phyloP scores from a whole-genome alignment of 2,113 vertebrate species.

The Ginglymostoma cirratum region DNA sequence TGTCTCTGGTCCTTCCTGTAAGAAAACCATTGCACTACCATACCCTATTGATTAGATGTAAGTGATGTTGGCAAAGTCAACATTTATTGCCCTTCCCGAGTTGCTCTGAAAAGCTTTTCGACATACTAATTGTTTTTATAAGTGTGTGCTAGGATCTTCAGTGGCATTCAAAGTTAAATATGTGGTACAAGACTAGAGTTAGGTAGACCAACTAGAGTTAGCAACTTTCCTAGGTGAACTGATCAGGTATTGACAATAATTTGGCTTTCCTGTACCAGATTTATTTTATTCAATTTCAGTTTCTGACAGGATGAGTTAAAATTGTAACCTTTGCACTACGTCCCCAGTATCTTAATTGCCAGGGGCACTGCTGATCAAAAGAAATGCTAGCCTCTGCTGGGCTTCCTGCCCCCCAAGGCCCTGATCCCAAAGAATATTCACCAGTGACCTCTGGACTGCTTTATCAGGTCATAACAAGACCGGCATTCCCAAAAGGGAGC shows the following conservation, averaged over 20 bases:
- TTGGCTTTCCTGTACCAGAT: not conserved
- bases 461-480: no score
- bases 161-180: not conserved
- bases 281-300: not conserved
- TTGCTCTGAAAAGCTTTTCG: not conserved
- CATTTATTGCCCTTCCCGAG: not conserved
- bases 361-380: no score
- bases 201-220: not conserved
- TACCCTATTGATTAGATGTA: not conserved
- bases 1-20: not conserved
- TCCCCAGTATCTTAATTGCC: not conserved
- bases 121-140: not conserved
- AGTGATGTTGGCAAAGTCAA: not conserved
- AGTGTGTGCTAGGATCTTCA: not conserved
- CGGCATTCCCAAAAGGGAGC: no score
- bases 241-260: not conserved
- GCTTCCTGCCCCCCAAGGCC: no score
- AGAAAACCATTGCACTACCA: not conserved
- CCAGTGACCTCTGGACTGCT: no score
- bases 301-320: not conserved
- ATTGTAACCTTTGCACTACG: not conserved
- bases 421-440: no score
- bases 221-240: not conserved
- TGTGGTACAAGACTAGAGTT: not conserved
- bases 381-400: no score